Base-by-base conservation (phyloP, 92 coral and sea anemone genomes). In the Siderastrea radians region DNA sequence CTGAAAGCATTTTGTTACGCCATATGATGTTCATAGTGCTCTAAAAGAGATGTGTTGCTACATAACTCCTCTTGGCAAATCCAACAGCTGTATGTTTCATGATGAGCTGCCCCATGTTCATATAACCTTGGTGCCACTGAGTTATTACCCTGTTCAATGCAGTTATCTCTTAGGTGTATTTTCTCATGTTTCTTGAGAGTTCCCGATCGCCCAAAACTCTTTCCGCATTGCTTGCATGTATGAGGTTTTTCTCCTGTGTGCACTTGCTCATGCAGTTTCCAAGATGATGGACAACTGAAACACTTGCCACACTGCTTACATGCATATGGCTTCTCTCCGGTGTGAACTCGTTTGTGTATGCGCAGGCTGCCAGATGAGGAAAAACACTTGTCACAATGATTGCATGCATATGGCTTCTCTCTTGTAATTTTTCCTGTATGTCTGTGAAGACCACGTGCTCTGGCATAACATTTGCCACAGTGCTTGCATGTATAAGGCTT, bases 221-320 rank as follows among this genome's bases (percentile, higher is more conserved):
- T 63, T 13, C 17, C 44, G 6, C 68, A 26, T 26, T 26, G 38
- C 38, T 26, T 26, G 19, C 14, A 67, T 67, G 26, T 9, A 38
- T 67, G 19, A 38, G 72, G 72, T 44, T 67, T 67, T 44, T 19
- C 15, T 17, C 72, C 72, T 67, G 72, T 67, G 72, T 67, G 46
- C 9, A 38, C 43, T 38, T 44, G 15, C 10, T 67, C 72, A 67
- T 67, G 72, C 1, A 9, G 3, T 12, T 9, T 38, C 7, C 26
- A 67, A 19, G 72, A 67, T 1, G 9, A 10, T 3, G 4, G 13
- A 19, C 3, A 7, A 38, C 2, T 67, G 49, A 44, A 67, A 67
- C 38, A 26, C 38, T 26, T 26, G 38, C 38, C 38, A 26, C 38
- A 26, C 38, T 26, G 38, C 38, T 26, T 26, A 26, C 38, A 26